Conservation (phyloP, 37 sponge, comb jelly and placozoan species). For the Petrosia ficiformis region DNA sequence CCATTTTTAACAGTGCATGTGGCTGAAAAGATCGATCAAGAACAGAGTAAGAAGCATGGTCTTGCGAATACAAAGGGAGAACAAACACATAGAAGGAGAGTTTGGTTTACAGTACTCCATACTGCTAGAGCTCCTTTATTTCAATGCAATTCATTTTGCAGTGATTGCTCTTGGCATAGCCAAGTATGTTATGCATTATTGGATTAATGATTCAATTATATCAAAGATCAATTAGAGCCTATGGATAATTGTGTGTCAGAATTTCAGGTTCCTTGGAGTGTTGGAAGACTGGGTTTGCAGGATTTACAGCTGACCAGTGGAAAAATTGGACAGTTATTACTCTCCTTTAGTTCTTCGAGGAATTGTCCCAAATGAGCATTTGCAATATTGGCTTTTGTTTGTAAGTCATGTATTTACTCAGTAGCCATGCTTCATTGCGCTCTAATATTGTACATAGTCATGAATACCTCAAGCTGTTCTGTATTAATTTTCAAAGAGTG, state of each 20-base stretch:
- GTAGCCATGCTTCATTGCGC: no score
- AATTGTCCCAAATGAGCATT: neutral
- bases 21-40: neutral
- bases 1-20: no score
- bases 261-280: neutral
- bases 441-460: no score
- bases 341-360: neutral
- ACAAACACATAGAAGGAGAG: conserved; percentile 16
- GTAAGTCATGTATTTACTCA: no score
- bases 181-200: conserved; percentile 22
- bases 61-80: conserved; percentile 3
- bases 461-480: no score
- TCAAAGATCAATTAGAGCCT: neutral
- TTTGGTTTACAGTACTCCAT: conserved; percentile 39
- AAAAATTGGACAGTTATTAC: neutral
- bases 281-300: neutral
- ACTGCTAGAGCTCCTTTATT: conserved; percentile 54
- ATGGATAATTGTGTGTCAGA: neutral
- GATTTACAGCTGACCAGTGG: conserved; percentile 9
- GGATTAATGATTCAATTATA: neutral
- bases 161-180: conserved; percentile 60
- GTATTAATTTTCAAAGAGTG: no score
- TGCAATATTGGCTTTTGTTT: no score
- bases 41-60: neutral
- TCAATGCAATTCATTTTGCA: conserved; percentile 26